Evolutionary conservation across 2,113 vertebrate genomes (phyloP).

Genomic region (Gymnobelideus leadbeateri): DNA sequence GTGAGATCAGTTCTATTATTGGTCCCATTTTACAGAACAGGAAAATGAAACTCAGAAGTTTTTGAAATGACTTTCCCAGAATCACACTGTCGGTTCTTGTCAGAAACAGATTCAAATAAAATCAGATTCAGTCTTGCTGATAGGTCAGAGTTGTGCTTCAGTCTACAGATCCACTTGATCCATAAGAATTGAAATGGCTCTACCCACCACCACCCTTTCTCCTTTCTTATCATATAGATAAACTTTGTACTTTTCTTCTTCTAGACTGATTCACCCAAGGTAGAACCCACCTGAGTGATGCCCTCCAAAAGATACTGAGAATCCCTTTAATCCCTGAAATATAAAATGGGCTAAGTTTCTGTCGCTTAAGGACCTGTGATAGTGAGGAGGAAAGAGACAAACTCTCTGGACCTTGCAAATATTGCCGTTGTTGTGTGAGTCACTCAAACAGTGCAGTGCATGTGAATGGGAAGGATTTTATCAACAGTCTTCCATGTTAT

Average conservation of each 20-base stretch:
- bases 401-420: neutral
- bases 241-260: neutral
- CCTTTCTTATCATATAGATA: neutral
- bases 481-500: neutral
- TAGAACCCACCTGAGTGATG: neutral
- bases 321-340: neutral
- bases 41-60: neutral
- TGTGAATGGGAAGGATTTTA: neutral
- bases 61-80: neutral
- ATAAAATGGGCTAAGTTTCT: neutral
- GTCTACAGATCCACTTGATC: too few species aligned
- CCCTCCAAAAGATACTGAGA: neutral
- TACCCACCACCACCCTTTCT: neutral
- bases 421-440: neutral
- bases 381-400: neutral
- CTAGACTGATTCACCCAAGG: neutral
- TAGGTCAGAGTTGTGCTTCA: neutral
- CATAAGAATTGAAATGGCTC: neutral
- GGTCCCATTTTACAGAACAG: neutral
- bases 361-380: neutral
- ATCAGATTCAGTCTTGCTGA: neutral
- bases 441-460: neutral
- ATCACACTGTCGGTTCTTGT: neutral
- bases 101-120: neutral
- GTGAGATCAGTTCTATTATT: neutral